Evolutionary conservation across 1,140 invertebrate species (phyloP), one percentile per base, ranked within the genome.

Genomic region (Phthorimaea operculella): DNA sequence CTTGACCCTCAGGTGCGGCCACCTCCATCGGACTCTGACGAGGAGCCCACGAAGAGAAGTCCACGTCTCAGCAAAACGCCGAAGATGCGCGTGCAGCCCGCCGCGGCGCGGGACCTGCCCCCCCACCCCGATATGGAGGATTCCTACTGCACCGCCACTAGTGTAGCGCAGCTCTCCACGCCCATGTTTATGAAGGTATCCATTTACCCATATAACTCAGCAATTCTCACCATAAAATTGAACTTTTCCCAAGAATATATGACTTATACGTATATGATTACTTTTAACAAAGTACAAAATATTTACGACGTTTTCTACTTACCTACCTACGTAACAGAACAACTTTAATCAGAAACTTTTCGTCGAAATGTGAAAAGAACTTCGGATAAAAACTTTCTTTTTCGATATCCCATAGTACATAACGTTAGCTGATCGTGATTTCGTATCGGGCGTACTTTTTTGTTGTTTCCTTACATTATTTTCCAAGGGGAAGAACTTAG

Each of bases 1-100:
- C n/a, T n/a, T n/a, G n/a, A n/a, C n/a, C n/a, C n/a, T n/a, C 62
- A 82, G 79, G 62, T 82, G 4, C 69, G 79, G 4, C 79, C 75
- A 0, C 76, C 75, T 0, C 75, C 75, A 11, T 79, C 76, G 0
- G 76, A 79, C 33, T 77, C 79, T 0, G 79, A 82, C 1, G 72
- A 75, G 49, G 79, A 82, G 0, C 66, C 68, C 7, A 17, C 56
- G 0, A 72, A 60, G 0, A 72, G 60, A 52, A 73, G 72, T 33
- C 67, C 64, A 11, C 64, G 55, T 4, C 70, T 74, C 6, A 69
- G 65, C 18, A 61, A 74, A 50, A 74, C 69, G 4, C 71, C 76
- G 7, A 68, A 66, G 18, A 59, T 74, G 52, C 75, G 68, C 52
- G 66, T 72, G 1, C 52, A 66, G 0, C 65, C 73, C 0, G 45